Percentiles rank a stretch among this genome's conserved stretches.
These are phyloP conservation scores for Brachystomella parvula DNA, from an alignment of 1,140 invertebrate species.

Conservation along the genomic window DNA sequence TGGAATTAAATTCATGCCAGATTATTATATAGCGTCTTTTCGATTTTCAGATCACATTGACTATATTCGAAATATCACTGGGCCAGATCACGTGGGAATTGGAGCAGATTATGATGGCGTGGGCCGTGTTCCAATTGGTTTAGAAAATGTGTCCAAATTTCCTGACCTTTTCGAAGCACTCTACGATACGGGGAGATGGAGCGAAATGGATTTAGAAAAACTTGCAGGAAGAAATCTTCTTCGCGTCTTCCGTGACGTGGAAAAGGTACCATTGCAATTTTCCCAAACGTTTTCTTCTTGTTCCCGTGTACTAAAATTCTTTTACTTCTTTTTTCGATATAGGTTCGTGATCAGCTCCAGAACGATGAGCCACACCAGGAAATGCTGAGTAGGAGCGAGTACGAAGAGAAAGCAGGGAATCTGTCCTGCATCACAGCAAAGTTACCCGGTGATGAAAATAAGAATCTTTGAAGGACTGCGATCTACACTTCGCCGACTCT, in stretches of 20 bases:
- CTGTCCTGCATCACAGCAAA: conserved; percentile 17
- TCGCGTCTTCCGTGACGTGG: conserved; percentile 46
- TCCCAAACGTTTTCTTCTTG: not conserved
- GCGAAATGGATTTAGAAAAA: conserved; percentile 45
- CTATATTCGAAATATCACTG: conserved; percentile 42
- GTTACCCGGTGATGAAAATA: conserved; percentile 1
- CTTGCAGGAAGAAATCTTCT: conserved; percentile 47
- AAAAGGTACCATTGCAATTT: conserved; percentile 42
- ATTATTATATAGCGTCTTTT: no score
- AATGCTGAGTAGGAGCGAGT: conserved; percentile 8
- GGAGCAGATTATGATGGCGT: conserved; percentile 43
- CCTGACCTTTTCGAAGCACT: conserved; percentile 46
- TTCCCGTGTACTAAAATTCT: not conserved
- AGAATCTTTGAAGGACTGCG: no score
- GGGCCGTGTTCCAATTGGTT: conserved; percentile 38
- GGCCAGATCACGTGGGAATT: conserved; percentile 39
- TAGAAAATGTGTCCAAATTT: conserved; percentile 50
- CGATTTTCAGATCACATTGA: conserved; percentile 49
- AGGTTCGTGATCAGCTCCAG: conserved; percentile 15
- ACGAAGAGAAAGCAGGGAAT: not conserved
- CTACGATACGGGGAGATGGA: conserved; percentile 51
- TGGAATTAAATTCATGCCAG: no score
- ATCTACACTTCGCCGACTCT: no score
- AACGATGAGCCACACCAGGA: not conserved
- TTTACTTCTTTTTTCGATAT: not conserved